Evolutionary conservation across 2,888 invertebrate genomes (phyloP).

Genomic region (Zelleria hepariella): DNA sequence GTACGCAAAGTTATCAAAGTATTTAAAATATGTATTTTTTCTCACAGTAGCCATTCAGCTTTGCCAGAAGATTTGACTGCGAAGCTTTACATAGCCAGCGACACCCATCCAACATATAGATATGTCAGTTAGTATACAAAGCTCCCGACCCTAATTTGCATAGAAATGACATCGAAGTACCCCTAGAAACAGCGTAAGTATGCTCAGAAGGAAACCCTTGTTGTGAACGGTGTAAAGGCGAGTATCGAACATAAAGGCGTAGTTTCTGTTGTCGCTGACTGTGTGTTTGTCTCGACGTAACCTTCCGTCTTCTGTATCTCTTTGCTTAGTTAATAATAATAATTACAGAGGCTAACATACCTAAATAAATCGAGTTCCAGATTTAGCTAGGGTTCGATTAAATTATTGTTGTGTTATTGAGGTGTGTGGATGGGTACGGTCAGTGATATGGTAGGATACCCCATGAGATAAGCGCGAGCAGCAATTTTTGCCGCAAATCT

Average conservation of each 20-base stretch:
- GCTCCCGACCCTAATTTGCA: conserved; percentile 56
- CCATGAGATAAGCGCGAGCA: no score
- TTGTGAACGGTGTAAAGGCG: not conserved
- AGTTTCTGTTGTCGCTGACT: not conserved
- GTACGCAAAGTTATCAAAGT: no score
- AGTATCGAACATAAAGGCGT: not conserved
- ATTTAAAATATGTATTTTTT: no score
- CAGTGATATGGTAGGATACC: no score
- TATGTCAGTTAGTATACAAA: not conserved
- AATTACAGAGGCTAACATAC: not conserved
- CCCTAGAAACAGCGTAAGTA: conserved; percentile 26
- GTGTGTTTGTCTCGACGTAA: conserved; percentile 23
- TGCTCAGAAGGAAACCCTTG: conserved; percentile 7
- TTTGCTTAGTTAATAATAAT: conserved; percentile 35
- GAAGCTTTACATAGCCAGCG: no score
- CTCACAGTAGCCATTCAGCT: no score
- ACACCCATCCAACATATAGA: no score
- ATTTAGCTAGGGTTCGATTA: not conserved
- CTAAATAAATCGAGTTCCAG: not conserved
- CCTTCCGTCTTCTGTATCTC: conserved; percentile 57
- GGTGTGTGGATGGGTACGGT: no score
- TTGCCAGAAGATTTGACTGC: no score
- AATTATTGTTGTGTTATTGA: not conserved
- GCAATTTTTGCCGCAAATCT: no score
- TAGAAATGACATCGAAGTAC: conserved; percentile 66